These are phyloP conservation scores for Trissolcus brochymenae DNA, from an alignment of 2,888 invertebrate genomes.

Conservation along the genomic window DNA sequence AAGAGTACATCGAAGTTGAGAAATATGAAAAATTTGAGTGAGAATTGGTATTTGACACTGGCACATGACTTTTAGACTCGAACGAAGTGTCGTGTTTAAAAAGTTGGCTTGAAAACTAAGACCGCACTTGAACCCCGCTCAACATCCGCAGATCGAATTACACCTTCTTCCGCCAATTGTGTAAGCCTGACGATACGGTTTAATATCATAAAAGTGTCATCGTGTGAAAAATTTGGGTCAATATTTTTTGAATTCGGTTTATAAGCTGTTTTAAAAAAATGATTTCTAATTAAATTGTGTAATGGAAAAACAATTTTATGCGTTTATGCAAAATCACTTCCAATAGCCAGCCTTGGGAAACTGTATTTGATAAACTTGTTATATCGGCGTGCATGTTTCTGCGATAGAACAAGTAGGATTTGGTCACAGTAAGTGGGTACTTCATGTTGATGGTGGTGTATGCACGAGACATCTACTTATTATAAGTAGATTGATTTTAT, in stretches of 20 bases:
- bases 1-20: background rate
- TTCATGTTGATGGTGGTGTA: background rate
- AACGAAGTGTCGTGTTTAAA: constrained; percentile 47
- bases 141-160: constrained; percentile 63
- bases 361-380: no score
- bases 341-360: no score
- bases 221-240: constrained; percentile 16
- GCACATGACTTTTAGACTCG: background rate
- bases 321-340: no score
- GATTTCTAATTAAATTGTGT: no score
- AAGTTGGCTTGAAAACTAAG: constrained; percentile 53
- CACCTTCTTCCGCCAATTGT: constrained; percentile 56
- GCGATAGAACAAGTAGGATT: constrained; percentile 15
- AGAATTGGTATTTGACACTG: no score
- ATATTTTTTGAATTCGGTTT: background rate
- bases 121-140: constrained; percentile 58
- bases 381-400: no score
- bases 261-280: no score
- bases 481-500: constrained; percentile 19
- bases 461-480: constrained; percentile 12
- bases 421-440: constrained; percentile 13
- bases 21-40: no score
- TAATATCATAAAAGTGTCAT: constrained; percentile 37
- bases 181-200: constrained; percentile 38
- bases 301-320: no score